A percentile compares a stretch with the other conserved stretches of the same genome.
Evolutionary conservation across 2,113 vertebrate genomes (phyloP).

Genomic region (Alaudala cheleensis): DNA sequence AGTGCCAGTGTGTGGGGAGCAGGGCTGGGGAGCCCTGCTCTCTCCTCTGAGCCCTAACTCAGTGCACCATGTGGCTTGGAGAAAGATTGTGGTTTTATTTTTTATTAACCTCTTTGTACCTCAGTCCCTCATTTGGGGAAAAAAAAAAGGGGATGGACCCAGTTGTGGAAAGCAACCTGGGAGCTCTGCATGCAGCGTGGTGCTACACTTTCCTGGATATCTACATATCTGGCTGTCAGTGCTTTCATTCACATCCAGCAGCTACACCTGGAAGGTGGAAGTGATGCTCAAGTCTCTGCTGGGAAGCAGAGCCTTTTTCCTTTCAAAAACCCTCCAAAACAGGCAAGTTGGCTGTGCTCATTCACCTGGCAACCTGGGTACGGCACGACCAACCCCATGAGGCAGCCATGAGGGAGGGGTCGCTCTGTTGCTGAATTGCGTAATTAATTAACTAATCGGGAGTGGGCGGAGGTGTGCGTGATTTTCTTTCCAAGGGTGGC

Average conservation of each 20-base stretch:
- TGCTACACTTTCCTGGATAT: not conserved
- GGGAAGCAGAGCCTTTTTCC: not conserved
- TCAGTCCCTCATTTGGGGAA: not conserved
- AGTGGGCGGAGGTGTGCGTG: accelerated
- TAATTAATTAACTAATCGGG: not conserved
- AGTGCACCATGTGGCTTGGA: accelerated
- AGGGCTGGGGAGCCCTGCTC: not conserved
- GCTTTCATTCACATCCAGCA: not conserved
- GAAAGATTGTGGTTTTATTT: not conserved
- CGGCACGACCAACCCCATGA: accelerated
- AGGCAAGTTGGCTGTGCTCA: accelerated
- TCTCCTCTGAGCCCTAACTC: not conserved
- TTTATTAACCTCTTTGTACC: conserved; percentile 34
- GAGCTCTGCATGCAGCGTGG: not conserved
- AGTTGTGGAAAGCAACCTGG: not conserved
- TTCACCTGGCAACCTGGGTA: not conserved
- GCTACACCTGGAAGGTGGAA: not conserved
- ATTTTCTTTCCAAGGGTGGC: not conserved
- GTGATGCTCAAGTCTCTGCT: not conserved
- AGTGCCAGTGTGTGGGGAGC: not conserved
- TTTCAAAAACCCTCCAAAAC: not conserved
- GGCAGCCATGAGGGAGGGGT: not conserved
- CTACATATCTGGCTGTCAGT: not conserved
- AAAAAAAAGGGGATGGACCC: not conserved
- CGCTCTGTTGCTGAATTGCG: accelerated